These are phyloP conservation scores for Calypte anna DNA, from an alignment of 2,113 vertebrate species.

Conservation along the genomic window DNA sequence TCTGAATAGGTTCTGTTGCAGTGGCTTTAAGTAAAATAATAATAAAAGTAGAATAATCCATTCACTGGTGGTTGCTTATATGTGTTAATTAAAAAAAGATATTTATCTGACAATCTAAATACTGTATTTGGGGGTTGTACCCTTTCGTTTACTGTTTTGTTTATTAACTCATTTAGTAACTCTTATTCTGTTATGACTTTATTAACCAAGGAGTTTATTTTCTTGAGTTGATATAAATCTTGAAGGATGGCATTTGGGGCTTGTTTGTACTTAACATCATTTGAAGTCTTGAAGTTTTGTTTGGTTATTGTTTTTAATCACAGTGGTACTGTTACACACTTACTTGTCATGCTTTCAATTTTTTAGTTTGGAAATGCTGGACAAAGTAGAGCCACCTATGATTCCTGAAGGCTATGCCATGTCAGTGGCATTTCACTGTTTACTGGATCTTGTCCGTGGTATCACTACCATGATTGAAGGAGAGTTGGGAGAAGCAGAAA, in stretches of 20 bases:
- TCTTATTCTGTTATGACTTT: background rate
- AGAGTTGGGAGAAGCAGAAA: conserved; percentile 84
- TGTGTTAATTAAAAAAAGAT: background rate
- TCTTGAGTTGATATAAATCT: background rate
- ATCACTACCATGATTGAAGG: conserved; percentile 97
- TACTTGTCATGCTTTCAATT: background rate
- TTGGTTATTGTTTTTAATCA: background rate
- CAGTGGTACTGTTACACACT: background rate
- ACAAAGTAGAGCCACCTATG: conserved; percentile 97
- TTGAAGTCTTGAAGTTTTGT: background rate
- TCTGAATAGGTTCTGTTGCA: background rate
- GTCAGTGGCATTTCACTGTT: conserved; percentile 97
- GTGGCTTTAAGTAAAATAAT: background rate
- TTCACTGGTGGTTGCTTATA: background rate
- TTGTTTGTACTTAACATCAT: background rate
- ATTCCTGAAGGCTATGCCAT: conserved; percentile 98
- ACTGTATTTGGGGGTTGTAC: background rate
- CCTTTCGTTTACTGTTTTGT: background rate
- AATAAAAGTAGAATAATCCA: background rate
- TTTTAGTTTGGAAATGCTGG: conserved; percentile 94
- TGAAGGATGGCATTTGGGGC: background rate
- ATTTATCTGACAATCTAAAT: background rate
- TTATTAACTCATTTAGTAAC: background rate
- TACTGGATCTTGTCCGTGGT: conserved; percentile 95
- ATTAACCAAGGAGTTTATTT: background rate